Evolutionary conservation across 2,113 vertebrate species (phyloP).

Genomic region (Oryzias woworae): DNA sequence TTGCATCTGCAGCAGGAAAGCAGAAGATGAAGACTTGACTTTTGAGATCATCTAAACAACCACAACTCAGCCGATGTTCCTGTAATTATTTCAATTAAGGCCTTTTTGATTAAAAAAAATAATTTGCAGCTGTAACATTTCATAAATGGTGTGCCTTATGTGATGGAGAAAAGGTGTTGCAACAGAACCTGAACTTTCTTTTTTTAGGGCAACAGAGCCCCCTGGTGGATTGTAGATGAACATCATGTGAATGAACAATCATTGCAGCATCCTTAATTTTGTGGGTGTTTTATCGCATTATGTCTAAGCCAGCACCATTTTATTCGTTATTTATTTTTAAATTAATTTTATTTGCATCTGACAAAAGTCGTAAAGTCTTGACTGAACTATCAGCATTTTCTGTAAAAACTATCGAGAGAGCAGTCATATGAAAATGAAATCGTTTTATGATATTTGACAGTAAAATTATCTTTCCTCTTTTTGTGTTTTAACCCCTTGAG

Average conservation of each 20-base stretch:
- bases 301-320: conserved; percentile 25
- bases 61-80: not conserved
- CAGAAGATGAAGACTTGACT: too few species aligned
- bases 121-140: conserved; percentile 4
- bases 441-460: too few species aligned
- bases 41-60: not conserved
- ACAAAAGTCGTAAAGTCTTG: conserved; percentile 3
- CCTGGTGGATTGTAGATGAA: conserved; percentile 34
- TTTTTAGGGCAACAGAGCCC: conserved; percentile 26
- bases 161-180: conserved; percentile 7
- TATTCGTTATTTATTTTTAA: conserved; percentile 13
- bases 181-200: not conserved
- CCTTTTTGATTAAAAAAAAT: not conserved
- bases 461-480: too few species aligned
- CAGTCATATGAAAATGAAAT: not conserved
- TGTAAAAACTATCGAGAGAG: too few species aligned
- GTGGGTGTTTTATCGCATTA: conserved; percentile 27
- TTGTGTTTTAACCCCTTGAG: too few species aligned
- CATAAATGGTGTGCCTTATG: conserved; percentile 51
- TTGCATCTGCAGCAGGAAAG: too few species aligned
- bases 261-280: conserved; percentile 43
- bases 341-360: conserved; percentile 30
- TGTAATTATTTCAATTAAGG: conserved; percentile 1
- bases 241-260: conserved; percentile 3
- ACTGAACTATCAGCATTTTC: conserved; percentile 17